Conservation (phyloP, 2,797 vertebrate species). For the Esox lucius region DNA sequence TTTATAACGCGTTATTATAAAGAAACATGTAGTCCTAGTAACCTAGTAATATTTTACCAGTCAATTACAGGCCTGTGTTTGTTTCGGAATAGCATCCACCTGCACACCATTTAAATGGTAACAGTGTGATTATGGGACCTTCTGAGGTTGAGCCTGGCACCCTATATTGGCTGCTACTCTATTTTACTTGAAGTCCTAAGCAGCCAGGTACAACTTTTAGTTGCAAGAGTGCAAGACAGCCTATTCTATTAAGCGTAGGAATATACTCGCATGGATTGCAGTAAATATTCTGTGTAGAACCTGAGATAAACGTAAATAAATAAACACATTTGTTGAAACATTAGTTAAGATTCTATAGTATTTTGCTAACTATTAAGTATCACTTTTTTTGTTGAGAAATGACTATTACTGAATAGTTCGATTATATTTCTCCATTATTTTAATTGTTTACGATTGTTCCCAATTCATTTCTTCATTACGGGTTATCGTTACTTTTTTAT, state of each 20-base stretch:
- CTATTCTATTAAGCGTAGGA: not conserved
- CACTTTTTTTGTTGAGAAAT: not conserved
- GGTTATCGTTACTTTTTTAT: not conserved
- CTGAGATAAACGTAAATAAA: not conserved
- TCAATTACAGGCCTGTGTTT: not conserved
- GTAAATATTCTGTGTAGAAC: not conserved
- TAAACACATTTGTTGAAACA: not conserved
- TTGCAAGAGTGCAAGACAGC: not conserved
- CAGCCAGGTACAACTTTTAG: not conserved
- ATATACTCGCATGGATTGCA: not conserved
- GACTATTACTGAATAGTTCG: not conserved
- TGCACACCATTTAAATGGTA: not conserved
- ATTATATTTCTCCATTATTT: not conserved
- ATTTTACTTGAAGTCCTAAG: not conserved
- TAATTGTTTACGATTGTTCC: not conserved
- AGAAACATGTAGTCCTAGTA: not conserved
- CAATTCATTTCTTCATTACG: not conserved
- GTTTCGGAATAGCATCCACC: not conserved
- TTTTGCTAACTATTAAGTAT: not conserved
- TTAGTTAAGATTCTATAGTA: not conserved
- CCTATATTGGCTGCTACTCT: not conserved
- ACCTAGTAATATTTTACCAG: not conserved
- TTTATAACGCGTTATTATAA: not conserved
- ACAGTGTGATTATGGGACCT: no score
- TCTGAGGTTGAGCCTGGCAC: not conserved